These are phyloP conservation scores for Serrognathus titanus DNA, from an alignment of 2,888 invertebrate genomes.

Conservation along the genomic window DNA sequence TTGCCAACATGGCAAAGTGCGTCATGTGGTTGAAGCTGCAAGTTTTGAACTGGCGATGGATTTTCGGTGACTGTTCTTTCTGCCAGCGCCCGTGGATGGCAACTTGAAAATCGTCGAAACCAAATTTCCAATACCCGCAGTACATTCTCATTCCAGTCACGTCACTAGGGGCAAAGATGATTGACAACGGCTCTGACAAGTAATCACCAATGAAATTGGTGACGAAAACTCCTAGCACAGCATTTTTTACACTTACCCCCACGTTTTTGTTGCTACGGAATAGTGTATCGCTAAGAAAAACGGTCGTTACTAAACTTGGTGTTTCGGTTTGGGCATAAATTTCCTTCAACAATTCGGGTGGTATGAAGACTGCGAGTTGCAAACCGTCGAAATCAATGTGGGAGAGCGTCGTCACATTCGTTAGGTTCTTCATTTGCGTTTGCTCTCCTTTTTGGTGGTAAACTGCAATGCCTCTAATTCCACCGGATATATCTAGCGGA, in stretches of 20 bases:
- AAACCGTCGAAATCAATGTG: neutral
- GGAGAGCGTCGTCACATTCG: neutral
- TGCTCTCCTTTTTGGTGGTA: neutral
- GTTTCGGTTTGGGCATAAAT: neutral
- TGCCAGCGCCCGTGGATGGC: constrained; percentile 12
- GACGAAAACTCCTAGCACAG: neutral
- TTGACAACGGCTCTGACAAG: neutral
- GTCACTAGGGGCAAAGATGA: neutral
- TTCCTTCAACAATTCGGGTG: neutral
- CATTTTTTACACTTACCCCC: no score
- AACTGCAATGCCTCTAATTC: constrained; percentile 10
- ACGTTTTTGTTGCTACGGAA: neutral
- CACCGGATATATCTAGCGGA: neutral
- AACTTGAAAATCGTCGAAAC: constrained; percentile 1
- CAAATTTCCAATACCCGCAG: constrained; percentile 8
- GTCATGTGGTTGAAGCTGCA: constrained; percentile 54
- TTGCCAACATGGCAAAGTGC: constrained; percentile 55
- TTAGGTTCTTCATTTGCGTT: neutral
- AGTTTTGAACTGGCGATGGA: constrained; percentile 40
- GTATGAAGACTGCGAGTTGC: neutral
- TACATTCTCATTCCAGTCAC: neutral
- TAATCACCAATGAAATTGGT: neutral
- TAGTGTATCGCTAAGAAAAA: neutral
- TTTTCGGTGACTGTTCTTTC: neutral
- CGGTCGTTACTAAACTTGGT: neutral